Evolutionary conservation across 2,113 vertebrate species (phyloP).

Genomic region (Lamprologus speciosus): DNA sequence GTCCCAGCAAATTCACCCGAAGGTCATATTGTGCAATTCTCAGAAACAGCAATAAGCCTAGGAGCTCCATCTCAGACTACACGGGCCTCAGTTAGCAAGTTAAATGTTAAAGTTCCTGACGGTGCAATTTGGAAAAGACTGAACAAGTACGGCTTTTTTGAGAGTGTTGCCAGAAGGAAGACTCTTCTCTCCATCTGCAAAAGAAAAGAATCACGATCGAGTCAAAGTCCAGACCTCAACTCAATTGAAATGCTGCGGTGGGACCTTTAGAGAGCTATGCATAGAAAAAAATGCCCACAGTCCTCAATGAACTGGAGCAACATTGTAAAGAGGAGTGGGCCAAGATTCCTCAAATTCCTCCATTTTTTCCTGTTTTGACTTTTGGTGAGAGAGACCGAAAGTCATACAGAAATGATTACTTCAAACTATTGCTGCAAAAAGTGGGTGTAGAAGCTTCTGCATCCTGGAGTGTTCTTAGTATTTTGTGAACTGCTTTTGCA

Average conservation of each 20-base stretch:
- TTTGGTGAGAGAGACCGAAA: background rate
- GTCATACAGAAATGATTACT: background rate
- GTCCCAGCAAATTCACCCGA: background rate
- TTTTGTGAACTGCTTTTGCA: background rate
- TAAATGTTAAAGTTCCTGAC: background rate
- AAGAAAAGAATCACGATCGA: background rate
- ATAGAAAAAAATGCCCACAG: background rate
- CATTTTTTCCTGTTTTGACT: background rate
- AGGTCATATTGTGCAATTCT: background rate
- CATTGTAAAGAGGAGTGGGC: background rate
- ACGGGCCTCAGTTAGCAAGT: background rate
- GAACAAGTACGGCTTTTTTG: background rate
- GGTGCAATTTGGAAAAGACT: background rate
- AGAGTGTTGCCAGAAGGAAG: background rate
- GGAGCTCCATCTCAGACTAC: background rate
- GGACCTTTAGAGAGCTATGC: background rate
- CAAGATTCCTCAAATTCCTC: background rate
- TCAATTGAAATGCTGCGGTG: background rate
- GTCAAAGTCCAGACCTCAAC: background rate
- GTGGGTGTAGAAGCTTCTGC: background rate
- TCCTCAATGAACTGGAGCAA: background rate
- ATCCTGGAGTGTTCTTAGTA: background rate
- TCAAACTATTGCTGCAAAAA: background rate
- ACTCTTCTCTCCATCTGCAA: background rate
- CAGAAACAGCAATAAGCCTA: background rate